Evolutionary conservation across 2,797 vertebrate genomes (phyloP).

Genomic region (Remorina albescens): DNA sequence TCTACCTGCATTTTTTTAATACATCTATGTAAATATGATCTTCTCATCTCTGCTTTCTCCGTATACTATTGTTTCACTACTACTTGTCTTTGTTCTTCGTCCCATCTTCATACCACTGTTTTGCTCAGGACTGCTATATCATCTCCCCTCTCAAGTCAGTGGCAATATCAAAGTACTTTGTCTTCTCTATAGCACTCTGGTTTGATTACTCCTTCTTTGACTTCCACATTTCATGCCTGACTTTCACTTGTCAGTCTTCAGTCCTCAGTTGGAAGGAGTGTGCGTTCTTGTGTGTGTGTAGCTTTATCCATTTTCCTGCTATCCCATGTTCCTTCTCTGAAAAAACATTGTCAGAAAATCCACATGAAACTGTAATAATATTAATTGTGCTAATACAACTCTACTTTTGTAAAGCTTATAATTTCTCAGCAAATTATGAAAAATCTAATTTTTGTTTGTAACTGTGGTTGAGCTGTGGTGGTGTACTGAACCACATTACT

Average conservation of each 20-base stretch:
- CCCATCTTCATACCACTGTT: slow-evolving; percentile 40
- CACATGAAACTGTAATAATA: slow-evolving; percentile 9
- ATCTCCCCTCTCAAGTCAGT: slow-evolving; percentile 45
- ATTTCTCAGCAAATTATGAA: not conserved
- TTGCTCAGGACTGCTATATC: slow-evolving; percentile 37
- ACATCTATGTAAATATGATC: slow-evolving; percentile 59
- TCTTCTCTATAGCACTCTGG: slow-evolving; percentile 37
- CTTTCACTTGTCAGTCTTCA: slow-evolving; percentile 50
- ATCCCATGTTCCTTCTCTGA: not conserved
- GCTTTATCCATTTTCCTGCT: slow-evolving; percentile 24
- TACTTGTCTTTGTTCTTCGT: slow-evolving; percentile 57
- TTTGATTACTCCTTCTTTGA: slow-evolving; percentile 54
- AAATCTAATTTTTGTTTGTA: not conserved
- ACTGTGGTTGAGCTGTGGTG: not conserved
- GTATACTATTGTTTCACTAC: slow-evolving; percentile 39
- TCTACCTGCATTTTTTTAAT: slow-evolving; percentile 49
- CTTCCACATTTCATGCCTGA: slow-evolving; percentile 35
- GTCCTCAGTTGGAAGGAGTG: slow-evolving; percentile 1
- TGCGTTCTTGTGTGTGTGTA: not conserved
- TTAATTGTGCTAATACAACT: slow-evolving; percentile 9
- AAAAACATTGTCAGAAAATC: not conserved
- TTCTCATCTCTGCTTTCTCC: slow-evolving; percentile 48
- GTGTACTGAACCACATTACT: not conserved
- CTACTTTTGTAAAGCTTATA: not conserved
- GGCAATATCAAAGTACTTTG: slow-evolving; percentile 28